Evolutionary conservation across 2,888 invertebrate species (phyloP).

Genomic region (Acleris sparsana): DNA sequence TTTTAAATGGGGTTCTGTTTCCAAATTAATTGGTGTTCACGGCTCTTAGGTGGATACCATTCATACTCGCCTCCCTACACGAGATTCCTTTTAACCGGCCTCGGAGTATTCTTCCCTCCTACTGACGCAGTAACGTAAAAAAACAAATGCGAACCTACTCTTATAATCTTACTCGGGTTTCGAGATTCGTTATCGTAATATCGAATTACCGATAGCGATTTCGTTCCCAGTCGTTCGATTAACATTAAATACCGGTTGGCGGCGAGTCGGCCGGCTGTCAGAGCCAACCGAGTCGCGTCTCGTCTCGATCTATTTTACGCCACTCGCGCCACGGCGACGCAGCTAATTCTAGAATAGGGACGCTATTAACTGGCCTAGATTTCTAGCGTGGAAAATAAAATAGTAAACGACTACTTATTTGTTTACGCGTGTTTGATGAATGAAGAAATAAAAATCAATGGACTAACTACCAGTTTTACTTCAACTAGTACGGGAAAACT

Average conservation of each 20-base stretch:
- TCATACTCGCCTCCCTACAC: conserved; percentile 30
- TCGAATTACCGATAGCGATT: conserved; percentile 37
- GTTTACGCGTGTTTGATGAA: conserved; percentile 35
- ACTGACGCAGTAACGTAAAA: conserved; percentile 11
- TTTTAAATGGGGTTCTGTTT: conserved; percentile 21
- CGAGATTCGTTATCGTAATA: conserved; percentile 38
- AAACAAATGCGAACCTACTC: conserved; percentile 21
- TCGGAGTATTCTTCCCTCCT: conserved; percentile 14
- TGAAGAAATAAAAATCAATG: conserved; percentile 33
- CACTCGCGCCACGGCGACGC: conserved; percentile 57
- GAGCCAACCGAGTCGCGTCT: conserved; percentile 33
- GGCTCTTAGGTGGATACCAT: conserved; percentile 39
- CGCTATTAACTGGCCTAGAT: conserved; percentile 70
- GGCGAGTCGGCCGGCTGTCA: conserved; percentile 33
- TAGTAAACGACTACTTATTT: conserved; percentile 34
- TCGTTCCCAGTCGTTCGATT: conserved; percentile 35
- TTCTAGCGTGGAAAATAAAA: conserved; percentile 52
- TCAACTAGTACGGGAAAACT: conserved; percentile 63
- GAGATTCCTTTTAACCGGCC: conserved; percentile 33
- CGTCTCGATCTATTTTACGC: conserved; percentile 66
- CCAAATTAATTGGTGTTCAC: conserved; percentile 40
- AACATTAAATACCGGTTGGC: conserved; percentile 44
- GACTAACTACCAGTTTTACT: conserved; percentile 27
- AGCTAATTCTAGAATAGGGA: conserved; percentile 66
- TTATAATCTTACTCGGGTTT: conserved; percentile 35